A percentile compares a stretch with the other conserved stretches of the same genome.
phyloP scores from a whole-genome alignment of 1,140 invertebrate genomes.

The Zaprionus taronus region DNA sequence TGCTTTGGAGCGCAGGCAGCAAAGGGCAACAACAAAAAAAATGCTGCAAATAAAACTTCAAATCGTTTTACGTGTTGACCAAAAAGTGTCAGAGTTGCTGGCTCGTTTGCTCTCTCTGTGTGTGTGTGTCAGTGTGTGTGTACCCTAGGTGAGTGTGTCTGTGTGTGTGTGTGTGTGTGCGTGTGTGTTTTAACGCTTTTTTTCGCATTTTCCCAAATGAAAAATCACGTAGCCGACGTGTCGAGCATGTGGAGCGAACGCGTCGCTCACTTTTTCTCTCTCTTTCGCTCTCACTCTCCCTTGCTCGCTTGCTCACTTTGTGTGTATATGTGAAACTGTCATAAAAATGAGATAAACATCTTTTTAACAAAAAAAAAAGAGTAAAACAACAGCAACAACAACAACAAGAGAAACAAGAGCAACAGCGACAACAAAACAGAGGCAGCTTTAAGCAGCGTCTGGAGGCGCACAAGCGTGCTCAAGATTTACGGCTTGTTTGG shows the following conservation, averaged over 20 bases:
- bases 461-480: slow-evolving; percentile 39
- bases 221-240: slow-evolving; percentile 63
- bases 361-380: slow-evolving; percentile 31
- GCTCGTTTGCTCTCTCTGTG: not conserved
- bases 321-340: slow-evolving; percentile 50
- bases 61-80: slow-evolving; percentile 49
- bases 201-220: slow-evolving; percentile 35
- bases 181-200: slow-evolving; percentile 5
- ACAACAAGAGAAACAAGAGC: not conserved
- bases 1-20: not conserved
- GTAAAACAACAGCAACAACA: not conserved
- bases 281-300: not conserved
- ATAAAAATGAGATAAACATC: slow-evolving; percentile 65
- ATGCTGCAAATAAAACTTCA: slow-evolving; percentile 28
- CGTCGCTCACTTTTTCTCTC: slow-evolving; percentile 6
- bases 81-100: slow-evolving; percentile 24
- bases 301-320: not conserved
- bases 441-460: slow-evolving; percentile 32
- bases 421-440: slow-evolving; percentile 3
- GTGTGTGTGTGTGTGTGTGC: not conserved
- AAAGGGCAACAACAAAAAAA: slow-evolving; percentile 3
- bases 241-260: slow-evolving; percentile 36
- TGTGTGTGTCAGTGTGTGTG: not conserved
- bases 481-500: slow-evolving; percentile 57
- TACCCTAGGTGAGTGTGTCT: not conserved